Evolutionary conservation across 2,113 vertebrate species (phyloP), one percentile per base, ranked within the genome.

Genomic region (Sarotherodon lohbergeri): DNA sequence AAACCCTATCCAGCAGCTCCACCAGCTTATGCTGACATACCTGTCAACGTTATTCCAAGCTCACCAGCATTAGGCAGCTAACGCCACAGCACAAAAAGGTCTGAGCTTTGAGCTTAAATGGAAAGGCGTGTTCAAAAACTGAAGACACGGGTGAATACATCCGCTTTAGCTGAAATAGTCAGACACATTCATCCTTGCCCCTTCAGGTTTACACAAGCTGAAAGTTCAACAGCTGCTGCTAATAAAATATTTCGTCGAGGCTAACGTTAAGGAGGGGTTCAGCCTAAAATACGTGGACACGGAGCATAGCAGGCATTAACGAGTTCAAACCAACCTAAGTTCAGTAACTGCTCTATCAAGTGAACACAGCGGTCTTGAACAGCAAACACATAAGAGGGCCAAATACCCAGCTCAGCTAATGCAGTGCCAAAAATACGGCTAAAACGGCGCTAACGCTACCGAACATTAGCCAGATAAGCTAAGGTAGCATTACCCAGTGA

Each of bases 241-340:
- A 29, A 7, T 48, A 8, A 84, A 48, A 63, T n/a, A 24, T 86
- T 19, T 36, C 39, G 79, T 84, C 80, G 81, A 63, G 9, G 86
- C 84, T 84, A 87, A 78, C 29, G 50, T 85, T 50, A 88, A 93
- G 88, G 88, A 90, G 88, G 63, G 94, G 90, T 68, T 90, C 83
- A 34, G 52, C 22, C 41, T 61, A 78, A 89, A 91, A 90, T 61
- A 61, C 43, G 52, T 43, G 61, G 29, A 80, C 36, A 76, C 3
- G 10, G 4, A 54, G 5, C 2, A 50, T 3, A 17, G 3, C 41
- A 4, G 11, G 11, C 5, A 55, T 32, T 19, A 17, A 48, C 59
- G 48, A 76, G 19, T 52, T 88, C 41, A 48, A 46, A 32, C 61
- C 14, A 29, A 22, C 3, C 4, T 39, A 24, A 48, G 27, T 80